Conservation (phyloP, 2,888 invertebrate genomes). For the Lamellibrachia satsuma region DNA sequence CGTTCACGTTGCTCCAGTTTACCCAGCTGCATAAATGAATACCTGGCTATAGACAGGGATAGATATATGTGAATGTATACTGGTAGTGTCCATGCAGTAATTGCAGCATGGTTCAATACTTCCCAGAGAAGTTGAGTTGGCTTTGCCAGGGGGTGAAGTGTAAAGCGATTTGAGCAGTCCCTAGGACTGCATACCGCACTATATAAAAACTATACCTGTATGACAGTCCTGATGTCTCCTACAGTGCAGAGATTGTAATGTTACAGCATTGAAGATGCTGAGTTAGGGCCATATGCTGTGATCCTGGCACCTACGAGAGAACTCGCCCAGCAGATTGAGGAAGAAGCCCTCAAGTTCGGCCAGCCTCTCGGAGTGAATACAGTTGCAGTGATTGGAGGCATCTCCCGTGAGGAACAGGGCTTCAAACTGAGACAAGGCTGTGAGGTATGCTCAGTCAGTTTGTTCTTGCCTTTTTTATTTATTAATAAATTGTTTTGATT, state of each 20-base stretch:
- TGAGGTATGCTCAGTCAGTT: slow-evolving; percentile 71
- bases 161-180: too few relatives aligned
- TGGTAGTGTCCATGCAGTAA: too few relatives aligned
- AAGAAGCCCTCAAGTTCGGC: slow-evolving; percentile 97
- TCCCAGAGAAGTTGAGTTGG: too few relatives aligned
- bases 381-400: slow-evolving; percentile 67
- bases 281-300: slow-evolving; percentile 94
- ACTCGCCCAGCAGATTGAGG: slow-evolving; percentile 98
- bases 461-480: not conserved
- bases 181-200: too few relatives aligned
- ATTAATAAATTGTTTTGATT: not conserved
- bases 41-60: too few relatives aligned
- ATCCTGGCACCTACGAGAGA: slow-evolving; percentile 99
- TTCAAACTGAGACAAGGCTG: slow-evolving; percentile 95
- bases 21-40: too few relatives aligned
- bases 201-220: too few relatives aligned
- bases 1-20: too few relatives aligned
- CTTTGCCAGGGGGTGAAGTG: too few relatives aligned
- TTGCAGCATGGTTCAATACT: too few relatives aligned
- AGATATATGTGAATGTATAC: too few relatives aligned
- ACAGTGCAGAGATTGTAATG: not conserved
- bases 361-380: slow-evolving; percentile 67
- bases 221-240: not conserved
- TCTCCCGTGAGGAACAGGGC: slow-evolving; percentile 98
- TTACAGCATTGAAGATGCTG: slow-evolving; percentile 65